These are phyloP conservation scores for Pinctada fucata DNA, from an alignment of 2,888 invertebrate genomes.

Conservation along the genomic window DNA sequence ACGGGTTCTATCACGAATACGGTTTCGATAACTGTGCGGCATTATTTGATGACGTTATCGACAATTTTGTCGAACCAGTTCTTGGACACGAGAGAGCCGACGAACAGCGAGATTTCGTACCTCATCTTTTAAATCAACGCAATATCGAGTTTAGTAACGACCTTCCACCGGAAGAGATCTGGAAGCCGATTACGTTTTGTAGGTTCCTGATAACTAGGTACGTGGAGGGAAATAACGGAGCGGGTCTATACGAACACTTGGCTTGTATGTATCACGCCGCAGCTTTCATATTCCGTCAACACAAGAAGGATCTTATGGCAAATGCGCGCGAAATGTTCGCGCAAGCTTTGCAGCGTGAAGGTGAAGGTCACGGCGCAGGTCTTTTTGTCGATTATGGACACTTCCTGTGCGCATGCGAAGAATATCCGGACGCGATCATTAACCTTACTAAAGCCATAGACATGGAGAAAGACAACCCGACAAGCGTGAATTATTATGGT, in stretches of 20 bases:
- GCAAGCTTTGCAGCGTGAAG: conserved; percentile 44
- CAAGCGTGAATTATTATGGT: conserved; percentile 56
- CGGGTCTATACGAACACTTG: conserved; percentile 54
- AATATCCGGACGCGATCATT: conserved; percentile 48
- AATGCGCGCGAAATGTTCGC: conserved; percentile 54
- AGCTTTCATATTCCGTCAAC: conserved; percentile 46
- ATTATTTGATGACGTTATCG: conserved; percentile 56
- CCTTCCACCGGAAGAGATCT: conserved; percentile 53
- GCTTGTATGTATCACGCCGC: conserved; percentile 59
- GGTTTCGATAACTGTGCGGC: conserved; percentile 54
- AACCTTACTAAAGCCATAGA: conserved; percentile 48
- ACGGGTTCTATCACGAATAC: conserved; percentile 57
- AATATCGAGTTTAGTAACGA: conserved; percentile 57
- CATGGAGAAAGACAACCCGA: conserved; percentile 51
- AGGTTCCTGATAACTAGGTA: conserved; percentile 54
- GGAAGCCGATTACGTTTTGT: conserved; percentile 59
- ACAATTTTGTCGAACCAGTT: conserved; percentile 55
- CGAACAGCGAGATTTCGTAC: conserved; percentile 51
- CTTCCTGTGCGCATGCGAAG: conserved; percentile 47
- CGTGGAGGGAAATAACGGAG: conserved; percentile 49
- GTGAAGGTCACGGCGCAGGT: conserved; percentile 55
- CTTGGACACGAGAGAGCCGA: conserved; percentile 52
- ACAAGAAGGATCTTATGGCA: conserved; percentile 44
- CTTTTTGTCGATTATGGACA: conserved; percentile 56
- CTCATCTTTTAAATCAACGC: conserved; percentile 52